phyloP scores from a whole-genome alignment of 2,888 invertebrate species.

The Spatulosminthurus flaviceps region DNA sequence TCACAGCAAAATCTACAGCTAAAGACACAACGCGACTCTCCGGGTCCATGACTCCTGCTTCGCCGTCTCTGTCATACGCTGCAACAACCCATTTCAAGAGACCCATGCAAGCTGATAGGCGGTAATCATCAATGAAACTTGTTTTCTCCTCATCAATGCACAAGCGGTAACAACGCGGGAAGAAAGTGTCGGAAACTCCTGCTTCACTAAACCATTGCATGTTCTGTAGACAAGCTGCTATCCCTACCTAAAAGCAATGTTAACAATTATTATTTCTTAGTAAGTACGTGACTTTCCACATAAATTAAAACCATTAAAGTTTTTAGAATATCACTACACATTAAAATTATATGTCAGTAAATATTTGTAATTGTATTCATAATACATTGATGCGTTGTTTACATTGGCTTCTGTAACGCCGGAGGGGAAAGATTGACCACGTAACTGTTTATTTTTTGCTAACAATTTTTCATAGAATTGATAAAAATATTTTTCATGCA shows the following conservation, averaged over 20 bases:
- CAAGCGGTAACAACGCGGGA: conserved; percentile 87
- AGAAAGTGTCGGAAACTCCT: conserved; percentile 80
- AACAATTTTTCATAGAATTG: too few relatives aligned
- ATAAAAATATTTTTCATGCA: too few relatives aligned
- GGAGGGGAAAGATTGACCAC: too few relatives aligned
- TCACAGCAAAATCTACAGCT: conserved; percentile 83
- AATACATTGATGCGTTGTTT: too few relatives aligned
- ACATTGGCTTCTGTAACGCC: too few relatives aligned
- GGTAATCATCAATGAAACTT: conserved; percentile 87
- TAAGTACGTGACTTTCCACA: background rate
- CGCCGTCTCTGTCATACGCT: conserved; percentile 70
- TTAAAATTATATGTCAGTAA: too few relatives aligned
- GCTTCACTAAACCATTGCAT: conserved; percentile 87
- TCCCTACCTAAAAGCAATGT: conserved; percentile 41
- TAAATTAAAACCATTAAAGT: background rate
- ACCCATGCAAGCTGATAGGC: conserved; percentile 86
- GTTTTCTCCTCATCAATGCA: conserved; percentile 82
- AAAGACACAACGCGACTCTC: conserved; percentile 56
- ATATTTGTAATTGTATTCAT: too few relatives aligned
- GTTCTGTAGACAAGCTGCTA: conserved; percentile 71
- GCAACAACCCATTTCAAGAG: conserved; percentile 80
- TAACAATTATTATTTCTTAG: background rate
- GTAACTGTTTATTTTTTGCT: too few relatives aligned
- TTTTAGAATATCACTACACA: too few relatives aligned
- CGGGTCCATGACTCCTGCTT: conserved; percentile 67